Evolutionary conservation across 2,797 vertebrate species (phyloP), one percentile per base, ranked within the genome.

Genomic region (Alfaro cultratus): DNA sequence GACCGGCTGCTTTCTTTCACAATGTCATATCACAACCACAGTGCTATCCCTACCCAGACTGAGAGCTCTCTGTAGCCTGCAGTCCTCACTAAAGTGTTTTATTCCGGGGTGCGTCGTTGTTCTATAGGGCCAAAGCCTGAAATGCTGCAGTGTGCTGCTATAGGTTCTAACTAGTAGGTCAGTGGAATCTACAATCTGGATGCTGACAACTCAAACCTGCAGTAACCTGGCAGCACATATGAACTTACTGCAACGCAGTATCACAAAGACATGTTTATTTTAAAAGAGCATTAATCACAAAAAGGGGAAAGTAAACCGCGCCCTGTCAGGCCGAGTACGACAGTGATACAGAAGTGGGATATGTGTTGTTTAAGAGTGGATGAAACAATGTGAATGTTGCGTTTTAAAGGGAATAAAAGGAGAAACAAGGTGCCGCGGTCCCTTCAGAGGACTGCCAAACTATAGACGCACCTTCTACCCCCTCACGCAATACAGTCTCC

Each of bases 61-160:
- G 62, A 23, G 60, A 64, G 46, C 13, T 26, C 73, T 80, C 7
- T 70, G 53, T 10, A 64, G 64, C n/a, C 73, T n/a, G 43, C 62
- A 51, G 45, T 46, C 77, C 62, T 75, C 60, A 34, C 75, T 67
- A 53, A 76, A 78, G 84, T 80, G 80, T 82, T 89, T 83, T 39
- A 79, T 10, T 84, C 55, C 64, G 82, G 85, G 89, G 89, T 84
- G 91, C 86, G 84, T 82, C 83, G 86, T 41, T 86, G 80, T 88
- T 88, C 90, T 84, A 79, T 78, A 88, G 92, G 88, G 91, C 92
- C 91, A 82, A 78, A 92, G 92, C 90, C 91, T 91, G 89, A 96
- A 97, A 96, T 92, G 91, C 97, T 97, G 98, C 97, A 97, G 97
- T 95, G 92, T 92, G 92, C 91, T 90, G 91, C 93, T 90, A 85